A percentile compares a stretch with the other conserved stretches of the same genome.
Conservation (phyloP, 2,113 vertebrate species). For the Nansenia antarctica region DNA sequence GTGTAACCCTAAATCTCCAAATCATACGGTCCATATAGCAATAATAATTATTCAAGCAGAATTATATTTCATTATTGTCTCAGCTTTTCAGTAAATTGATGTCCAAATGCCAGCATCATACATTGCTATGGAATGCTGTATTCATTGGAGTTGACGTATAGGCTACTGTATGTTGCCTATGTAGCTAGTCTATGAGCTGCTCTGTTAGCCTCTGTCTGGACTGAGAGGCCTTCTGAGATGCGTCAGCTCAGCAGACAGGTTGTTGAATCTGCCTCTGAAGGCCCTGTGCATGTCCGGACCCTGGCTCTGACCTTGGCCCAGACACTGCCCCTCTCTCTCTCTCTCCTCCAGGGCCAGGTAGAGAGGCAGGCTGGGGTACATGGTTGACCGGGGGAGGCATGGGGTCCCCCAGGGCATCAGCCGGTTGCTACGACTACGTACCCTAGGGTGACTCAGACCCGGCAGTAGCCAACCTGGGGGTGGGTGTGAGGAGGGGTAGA, state of each 20-base stretch:
- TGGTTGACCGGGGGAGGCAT: slow-evolving; percentile 19
- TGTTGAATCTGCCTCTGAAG: slow-evolving; percentile 36
- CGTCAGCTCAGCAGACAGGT: slow-evolving; percentile 20
- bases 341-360: slow-evolving; percentile 30
- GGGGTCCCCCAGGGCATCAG: slow-evolving; percentile 57
- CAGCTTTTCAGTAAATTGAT: not conserved
- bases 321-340: not conserved
- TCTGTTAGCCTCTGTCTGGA: slow-evolving; percentile 20
- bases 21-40: too few species aligned
- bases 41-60: too few species aligned
- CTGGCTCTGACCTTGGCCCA: slow-evolving; percentile 9
- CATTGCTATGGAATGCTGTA: too few species aligned
- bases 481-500: slow-evolving; percentile 9
- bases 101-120: not conserved
- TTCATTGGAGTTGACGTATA: too few species aligned
- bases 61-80: too few species aligned
- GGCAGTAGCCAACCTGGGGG: slow-evolving; percentile 48
- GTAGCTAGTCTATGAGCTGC: not conserved
- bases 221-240: slow-evolving; percentile 35
- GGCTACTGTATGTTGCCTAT: too few species aligned
- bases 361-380: slow-evolving; percentile 46
- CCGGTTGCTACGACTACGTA: slow-evolving; percentile 26
- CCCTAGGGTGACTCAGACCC: slow-evolving; percentile 14
- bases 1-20: too few species aligned
- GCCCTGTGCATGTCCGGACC: slow-evolving; percentile 24